Evolutionary conservation across 2,797 vertebrate genomes (phyloP).

Genomic region (Hypotaenidia okinawae): DNA sequence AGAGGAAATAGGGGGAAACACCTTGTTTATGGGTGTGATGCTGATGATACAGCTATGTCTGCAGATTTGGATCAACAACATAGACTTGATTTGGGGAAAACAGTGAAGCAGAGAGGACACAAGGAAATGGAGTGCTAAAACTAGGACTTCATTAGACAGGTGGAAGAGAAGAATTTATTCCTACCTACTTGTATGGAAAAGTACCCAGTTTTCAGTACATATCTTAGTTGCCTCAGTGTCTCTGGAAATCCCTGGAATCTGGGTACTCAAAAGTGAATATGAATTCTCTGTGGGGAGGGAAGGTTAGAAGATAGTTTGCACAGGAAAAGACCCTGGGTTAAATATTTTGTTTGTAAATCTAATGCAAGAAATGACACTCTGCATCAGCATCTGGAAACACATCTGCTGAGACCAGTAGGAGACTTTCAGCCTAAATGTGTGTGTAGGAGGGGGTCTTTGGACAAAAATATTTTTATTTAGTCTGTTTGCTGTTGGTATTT

Average conservation of each 20-base stretch:
- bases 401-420: background rate
- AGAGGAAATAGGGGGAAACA: background rate
- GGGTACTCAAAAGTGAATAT: background rate
- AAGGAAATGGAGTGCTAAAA: background rate
- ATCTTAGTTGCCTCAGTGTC: background rate
- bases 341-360: background rate
- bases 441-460: no score
- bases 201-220: background rate
- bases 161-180: background rate
- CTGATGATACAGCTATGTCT: background rate
- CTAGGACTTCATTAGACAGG: background rate
- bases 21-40: background rate
- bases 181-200: background rate
- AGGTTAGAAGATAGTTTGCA: background rate
- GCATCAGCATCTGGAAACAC: background rate
- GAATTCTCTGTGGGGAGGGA: background rate
- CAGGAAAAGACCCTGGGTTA: background rate
- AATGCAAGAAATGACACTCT: background rate
- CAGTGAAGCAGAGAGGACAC: background rate
- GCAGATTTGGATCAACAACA: background rate
- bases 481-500: background rate
- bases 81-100: background rate
- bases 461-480: background rate
- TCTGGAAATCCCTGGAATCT: background rate
- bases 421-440: background rate